Conservation (phyloP, 1,140 invertebrate species). For the Tetramorium parvispinum region DNA sequence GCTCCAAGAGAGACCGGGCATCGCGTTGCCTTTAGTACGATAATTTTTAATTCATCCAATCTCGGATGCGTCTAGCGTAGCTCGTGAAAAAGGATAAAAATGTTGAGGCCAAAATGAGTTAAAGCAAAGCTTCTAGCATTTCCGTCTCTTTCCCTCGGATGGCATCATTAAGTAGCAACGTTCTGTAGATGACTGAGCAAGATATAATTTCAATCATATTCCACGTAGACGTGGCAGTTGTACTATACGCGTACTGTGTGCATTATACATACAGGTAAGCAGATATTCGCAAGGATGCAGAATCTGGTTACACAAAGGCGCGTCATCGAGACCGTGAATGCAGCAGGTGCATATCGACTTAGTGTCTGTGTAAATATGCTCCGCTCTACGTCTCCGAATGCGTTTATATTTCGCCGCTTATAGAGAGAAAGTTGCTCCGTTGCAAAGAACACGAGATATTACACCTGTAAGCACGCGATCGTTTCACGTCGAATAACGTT, state of each 20-base stretch:
- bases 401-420: slow-evolving; percentile 29
- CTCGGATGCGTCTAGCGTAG: slow-evolving; percentile 18
- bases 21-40: slow-evolving; percentile 10
- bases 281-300: slow-evolving; percentile 39
- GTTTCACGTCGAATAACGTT: not conserved
- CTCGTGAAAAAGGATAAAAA: slow-evolving; percentile 24
- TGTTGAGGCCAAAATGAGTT: not conserved
- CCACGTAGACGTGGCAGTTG: not conserved
- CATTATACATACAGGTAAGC: slow-evolving; percentile 9
- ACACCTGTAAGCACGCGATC: slow-evolving; percentile 7
- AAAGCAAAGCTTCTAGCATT: not conserved
- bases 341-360: slow-evolving; percentile 74
- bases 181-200: not conserved
- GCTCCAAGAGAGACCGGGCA: not conserved
- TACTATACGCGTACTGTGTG: not conserved
- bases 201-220: slow-evolving; percentile 23
- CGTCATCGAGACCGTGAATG: slow-evolving; percentile 43
- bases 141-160: not conserved
- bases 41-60: slow-evolving; percentile 54
- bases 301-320: slow-evolving; percentile 65
- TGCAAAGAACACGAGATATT: slow-evolving; percentile 31
- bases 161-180: not conserved
- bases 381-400: slow-evolving; percentile 16
- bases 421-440: slow-evolving; percentile 23
- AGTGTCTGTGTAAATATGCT: slow-evolving; percentile 70